A percentile compares a stretch with the other conserved stretches of the same genome.
Conservation (phyloP, 2,797 vertebrate genomes). For the Falco novaeseelandiae region DNA sequence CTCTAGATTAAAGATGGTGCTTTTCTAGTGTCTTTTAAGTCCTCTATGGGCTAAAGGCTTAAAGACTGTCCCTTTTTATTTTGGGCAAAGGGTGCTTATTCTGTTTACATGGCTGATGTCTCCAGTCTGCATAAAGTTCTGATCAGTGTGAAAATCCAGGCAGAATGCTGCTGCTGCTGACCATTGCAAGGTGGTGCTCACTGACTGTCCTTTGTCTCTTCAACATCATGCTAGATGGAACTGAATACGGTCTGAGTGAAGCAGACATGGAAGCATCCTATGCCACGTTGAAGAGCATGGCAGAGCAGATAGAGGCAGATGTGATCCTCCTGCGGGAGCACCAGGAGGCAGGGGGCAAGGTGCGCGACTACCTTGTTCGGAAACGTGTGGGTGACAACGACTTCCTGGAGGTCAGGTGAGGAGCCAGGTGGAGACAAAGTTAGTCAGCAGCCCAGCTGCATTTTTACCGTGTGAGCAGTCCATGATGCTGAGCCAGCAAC, state of each 20-base stretch:
- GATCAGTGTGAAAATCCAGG: accelerated
- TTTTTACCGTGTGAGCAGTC: not conserved
- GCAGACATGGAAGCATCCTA: conserved; percentile 96
- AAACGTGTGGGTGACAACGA: conserved; percentile 95
- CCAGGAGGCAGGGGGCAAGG: conserved; percentile 88
- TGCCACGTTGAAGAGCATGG: conserved; percentile 93
- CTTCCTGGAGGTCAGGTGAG: conserved; percentile 99
- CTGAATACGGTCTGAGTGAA: conserved; percentile 93
- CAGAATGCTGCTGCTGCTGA: not conserved
- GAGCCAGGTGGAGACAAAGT: conserved; percentile 1
- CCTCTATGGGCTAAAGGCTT: not conserved
- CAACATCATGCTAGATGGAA: conserved; percentile 82
- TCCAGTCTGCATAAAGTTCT: accelerated
- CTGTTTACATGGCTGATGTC: not conserved
- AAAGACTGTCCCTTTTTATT: not conserved
- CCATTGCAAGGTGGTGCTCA: not conserved
- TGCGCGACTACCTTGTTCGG: conserved; percentile 93
- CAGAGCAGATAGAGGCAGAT: conserved; percentile 92
- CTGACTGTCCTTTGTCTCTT: not conserved
- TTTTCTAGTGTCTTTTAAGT: not conserved
- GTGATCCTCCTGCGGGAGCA: conserved; percentile 93
- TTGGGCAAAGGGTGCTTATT: not conserved
- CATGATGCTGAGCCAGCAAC: conserved; percentile 8
- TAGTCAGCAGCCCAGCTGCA: not conserved
- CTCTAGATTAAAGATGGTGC: not conserved